Evolutionary conservation across 2,113 vertebrate species (phyloP).

Genomic region (Prunella himalayana): DNA sequence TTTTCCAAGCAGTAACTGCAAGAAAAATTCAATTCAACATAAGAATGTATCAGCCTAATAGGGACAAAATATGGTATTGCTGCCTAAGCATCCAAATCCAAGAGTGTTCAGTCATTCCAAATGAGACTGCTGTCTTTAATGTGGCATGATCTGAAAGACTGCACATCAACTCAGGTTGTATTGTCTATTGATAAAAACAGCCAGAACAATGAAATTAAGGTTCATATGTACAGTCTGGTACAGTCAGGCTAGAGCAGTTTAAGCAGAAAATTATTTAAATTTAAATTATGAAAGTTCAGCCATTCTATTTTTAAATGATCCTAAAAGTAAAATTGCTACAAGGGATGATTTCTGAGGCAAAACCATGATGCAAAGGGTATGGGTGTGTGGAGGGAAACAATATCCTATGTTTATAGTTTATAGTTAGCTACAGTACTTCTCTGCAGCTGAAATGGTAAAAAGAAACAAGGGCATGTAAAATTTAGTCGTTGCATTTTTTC

Average conservation of each 20-base stretch:
- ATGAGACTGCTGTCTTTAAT: neutral
- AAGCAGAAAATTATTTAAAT: neutral
- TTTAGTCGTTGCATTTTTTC: neutral
- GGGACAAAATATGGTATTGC: neutral
- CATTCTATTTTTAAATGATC: neutral
- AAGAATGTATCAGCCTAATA: neutral
- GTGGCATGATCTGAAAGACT: neutral
- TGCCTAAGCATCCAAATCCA: neutral
- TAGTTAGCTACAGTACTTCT: neutral
- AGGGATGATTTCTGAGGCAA: neutral
- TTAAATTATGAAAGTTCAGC: neutral
- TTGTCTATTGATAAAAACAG: neutral
- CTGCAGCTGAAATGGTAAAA: neutral
- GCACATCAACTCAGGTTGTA: neutral
- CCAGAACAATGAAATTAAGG: neutral
- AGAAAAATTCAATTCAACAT: neutral
- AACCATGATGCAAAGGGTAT: neutral
- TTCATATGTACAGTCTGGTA: neutral
- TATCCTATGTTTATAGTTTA: neutral
- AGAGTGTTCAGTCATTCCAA: neutral
- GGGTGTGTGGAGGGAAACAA: accelerated
- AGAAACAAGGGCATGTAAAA: neutral
- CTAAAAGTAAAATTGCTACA: neutral
- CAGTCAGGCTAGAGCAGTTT: neutral
- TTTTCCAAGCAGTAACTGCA: neutral